A percentile compares a stretch with the other conserved stretches of the same genome.
Conservation (phyloP, 2,797 vertebrate species). For the Halcyon chelicuti region DNA sequence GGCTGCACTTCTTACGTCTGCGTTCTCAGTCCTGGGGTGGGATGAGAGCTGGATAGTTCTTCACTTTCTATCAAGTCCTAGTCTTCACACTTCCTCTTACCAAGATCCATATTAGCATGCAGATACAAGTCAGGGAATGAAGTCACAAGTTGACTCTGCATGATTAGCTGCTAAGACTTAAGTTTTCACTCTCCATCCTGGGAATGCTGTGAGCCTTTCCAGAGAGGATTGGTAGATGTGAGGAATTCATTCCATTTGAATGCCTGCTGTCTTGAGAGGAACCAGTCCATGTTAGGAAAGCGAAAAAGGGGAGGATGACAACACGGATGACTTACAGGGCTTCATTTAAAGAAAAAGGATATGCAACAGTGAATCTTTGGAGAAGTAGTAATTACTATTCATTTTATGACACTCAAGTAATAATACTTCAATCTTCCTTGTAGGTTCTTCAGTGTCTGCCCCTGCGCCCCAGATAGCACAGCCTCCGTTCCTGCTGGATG, state of each 20-base stretch:
- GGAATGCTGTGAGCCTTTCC: not conserved
- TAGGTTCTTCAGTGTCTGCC: constrained; percentile 86
- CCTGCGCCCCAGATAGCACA: constrained; percentile 88
- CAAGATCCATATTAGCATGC: not conserved
- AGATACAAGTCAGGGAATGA: not conserved
- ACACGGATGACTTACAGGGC: not conserved
- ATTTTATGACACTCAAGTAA: not conserved
- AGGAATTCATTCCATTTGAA: not conserved
- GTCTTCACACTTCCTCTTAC: not conserved
- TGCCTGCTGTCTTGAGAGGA: not conserved
- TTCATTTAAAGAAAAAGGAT: not conserved
- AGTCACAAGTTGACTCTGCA: not conserved
- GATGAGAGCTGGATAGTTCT: not conserved
- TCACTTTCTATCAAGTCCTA: not conserved
- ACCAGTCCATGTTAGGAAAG: not conserved
- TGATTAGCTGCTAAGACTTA: not conserved
- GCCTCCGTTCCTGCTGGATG: constrained; percentile 92
- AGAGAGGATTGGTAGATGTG: not conserved
- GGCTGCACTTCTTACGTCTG: not conserved
- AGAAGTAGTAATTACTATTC: not conserved
- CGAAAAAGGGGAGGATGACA: not conserved
- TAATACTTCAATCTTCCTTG: constrained; percentile 38
- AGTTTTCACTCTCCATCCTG: not conserved
- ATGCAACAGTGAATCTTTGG: not conserved
- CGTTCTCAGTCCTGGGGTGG: not conserved